These are phyloP conservation scores for Catharus bicknelli DNA, from an alignment of 2,113 vertebrate species.

Conservation along the genomic window DNA sequence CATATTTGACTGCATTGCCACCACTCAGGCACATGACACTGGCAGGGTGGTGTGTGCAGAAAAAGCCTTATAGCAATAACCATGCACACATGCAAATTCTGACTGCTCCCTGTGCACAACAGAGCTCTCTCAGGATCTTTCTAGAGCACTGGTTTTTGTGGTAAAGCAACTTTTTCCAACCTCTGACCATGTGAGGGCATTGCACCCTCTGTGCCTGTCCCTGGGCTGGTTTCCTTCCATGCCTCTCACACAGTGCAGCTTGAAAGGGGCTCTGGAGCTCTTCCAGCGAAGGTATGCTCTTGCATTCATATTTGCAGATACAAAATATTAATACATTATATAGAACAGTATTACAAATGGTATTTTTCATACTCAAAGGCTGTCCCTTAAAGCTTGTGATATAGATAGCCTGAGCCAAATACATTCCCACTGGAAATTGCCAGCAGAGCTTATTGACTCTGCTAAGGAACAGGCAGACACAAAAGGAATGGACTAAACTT, in stretches of 20 bases:
- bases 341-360: not conserved
- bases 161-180: not conserved
- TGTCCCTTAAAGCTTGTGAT: not conserved
- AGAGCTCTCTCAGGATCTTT: not conserved
- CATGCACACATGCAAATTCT: not conserved
- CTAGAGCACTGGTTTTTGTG: not conserved
- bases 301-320: not conserved
- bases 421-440: not conserved
- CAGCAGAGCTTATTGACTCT: not conserved
- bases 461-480: not conserved
- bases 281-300: not conserved
- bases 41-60: not conserved
- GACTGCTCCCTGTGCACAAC: not conserved
- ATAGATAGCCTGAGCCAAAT: not conserved
- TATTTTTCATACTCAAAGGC: not conserved
- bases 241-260: accelerated
- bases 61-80: not conserved
- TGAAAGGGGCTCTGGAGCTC: not conserved
- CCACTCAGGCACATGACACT: accelerated
- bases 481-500: not conserved
- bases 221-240: not conserved
- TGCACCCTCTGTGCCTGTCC: accelerated
- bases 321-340: not conserved
- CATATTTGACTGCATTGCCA: not conserved
- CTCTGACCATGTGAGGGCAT: not conserved